Base-by-base conservation (phyloP, 2,113 vertebrate genomes). In the Cricetomys ansorgei region DNA sequence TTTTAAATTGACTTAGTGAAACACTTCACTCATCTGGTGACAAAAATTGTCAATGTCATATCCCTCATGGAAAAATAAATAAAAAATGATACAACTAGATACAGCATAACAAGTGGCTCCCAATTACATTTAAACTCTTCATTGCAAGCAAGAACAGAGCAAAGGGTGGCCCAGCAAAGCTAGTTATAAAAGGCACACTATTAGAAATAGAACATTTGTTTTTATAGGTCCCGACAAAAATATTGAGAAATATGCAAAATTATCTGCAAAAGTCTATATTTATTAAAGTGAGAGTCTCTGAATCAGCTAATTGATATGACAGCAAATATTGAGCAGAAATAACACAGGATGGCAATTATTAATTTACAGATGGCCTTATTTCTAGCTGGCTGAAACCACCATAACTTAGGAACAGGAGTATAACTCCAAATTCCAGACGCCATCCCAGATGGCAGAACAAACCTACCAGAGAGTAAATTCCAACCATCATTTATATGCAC, bases 341-440 rank as follows among this genome's bases (percentile, higher is more conserved):
- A 97, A 93, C 95, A 97, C 96, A 98, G 98, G 97, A 77, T 97
- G 96, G 92, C 84, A 97, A 97, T 98, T 98, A 98, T 98, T 98
- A 98, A 98, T 98, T 98, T 98, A 97, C 97, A 98, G 98, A 98
- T 98, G 98, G 97, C 93, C 96, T 98, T 98, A 97, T 93, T 95
- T 95, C 88, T 97, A 97, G 94, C 97, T 98, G 97, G 94, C 97
- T 98, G 97, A 98, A 98, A 98, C 95, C 96, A 97, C 96, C 92
- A 96, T 97, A 97, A 98, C 97, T 97, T 98, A 94, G 97, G 98
- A 98, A 97, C 64, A 98, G 96, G 72, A 98, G 89, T 67, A 53
- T 94, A 98, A 97, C 77, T 98, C 96, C 87, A 97, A 97, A 98
- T 92, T 97, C 98, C 96, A 94, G 96, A 98, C 98, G 89, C 93